Evolutionary conservation across 2,113 vertebrate genomes (phyloP).

Genomic region (Gymnarchus niloticus): DNA sequence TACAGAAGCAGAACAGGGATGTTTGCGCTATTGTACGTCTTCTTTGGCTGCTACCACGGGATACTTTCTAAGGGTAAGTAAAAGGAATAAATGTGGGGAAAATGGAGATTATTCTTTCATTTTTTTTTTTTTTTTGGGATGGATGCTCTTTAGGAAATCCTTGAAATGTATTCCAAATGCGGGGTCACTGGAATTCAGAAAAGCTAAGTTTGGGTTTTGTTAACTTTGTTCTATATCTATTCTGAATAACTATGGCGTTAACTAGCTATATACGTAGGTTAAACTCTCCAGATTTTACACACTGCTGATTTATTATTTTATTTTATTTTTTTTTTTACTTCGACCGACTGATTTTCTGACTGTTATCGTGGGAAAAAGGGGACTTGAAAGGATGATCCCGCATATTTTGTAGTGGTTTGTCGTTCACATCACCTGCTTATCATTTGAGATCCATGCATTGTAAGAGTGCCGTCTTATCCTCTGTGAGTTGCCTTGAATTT

Average conservation of each 20-base stretch:
- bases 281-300: background rate
- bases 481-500: background rate
- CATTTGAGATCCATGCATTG: background rate
- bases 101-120: background rate
- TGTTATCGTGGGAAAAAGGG: background rate
- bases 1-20: constrained; percentile 27
- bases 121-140: background rate
- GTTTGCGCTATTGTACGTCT: constrained; percentile 31
- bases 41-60: constrained; percentile 28
- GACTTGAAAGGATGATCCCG: background rate
- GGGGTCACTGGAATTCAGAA: background rate
- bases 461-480: background rate
- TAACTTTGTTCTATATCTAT: constrained; percentile 19
- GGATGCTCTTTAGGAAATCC: background rate
- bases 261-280: background rate
- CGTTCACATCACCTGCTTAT: background rate
- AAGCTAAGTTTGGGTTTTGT: background rate
- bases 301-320: too few relatives aligned
- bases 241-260: background rate
- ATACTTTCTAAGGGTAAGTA: constrained; percentile 38
- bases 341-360: background rate
- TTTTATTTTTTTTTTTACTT: background rate
- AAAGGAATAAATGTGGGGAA: background rate
- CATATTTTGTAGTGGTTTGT: background rate
- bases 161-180: background rate